Conservation (phyloP, 2,113 vertebrate species). For the Ancistrus triradiatus region DNA sequence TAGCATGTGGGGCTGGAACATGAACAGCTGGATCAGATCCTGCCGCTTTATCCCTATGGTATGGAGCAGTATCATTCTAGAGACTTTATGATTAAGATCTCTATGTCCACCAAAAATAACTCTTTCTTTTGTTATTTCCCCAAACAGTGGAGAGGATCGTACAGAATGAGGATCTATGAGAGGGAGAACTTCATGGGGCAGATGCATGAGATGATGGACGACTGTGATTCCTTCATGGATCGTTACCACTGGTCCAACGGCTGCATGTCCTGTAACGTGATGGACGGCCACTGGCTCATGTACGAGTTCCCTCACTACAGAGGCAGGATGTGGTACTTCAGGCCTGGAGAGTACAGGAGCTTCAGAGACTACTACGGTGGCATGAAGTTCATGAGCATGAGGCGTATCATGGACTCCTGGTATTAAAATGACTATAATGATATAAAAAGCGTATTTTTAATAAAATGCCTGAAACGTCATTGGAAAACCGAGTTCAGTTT, state of each 20-base stretch:
- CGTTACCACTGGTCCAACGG: constrained; percentile 25
- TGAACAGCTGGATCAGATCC: constrained; percentile 21
- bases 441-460: not conserved
- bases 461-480: not conserved
- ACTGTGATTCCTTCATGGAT: constrained; percentile 29
- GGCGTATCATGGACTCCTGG: constrained; percentile 35
- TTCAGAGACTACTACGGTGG: constrained; percentile 33
- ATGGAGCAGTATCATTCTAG: not conserved
- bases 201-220: constrained; percentile 22
- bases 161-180: constrained; percentile 22
- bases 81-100: not conserved
- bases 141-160: constrained; percentile 23
- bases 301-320: constrained; percentile 52
- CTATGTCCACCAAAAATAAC: not conserved
- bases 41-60: constrained; percentile 18
- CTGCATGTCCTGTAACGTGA: constrained; percentile 51
- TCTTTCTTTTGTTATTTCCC: not conserved
- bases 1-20: constrained; percentile 50
- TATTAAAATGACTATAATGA: constrained; percentile 5
- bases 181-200: constrained; percentile 31
- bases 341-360: constrained; percentile 51
- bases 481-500: not conserved
- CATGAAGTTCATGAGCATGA: constrained; percentile 37
- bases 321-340: constrained; percentile 47
- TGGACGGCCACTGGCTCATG: constrained; percentile 58